Evolutionary conservation across 2,888 invertebrate species (phyloP).

Genomic region (Nysson spinosus): DNA sequence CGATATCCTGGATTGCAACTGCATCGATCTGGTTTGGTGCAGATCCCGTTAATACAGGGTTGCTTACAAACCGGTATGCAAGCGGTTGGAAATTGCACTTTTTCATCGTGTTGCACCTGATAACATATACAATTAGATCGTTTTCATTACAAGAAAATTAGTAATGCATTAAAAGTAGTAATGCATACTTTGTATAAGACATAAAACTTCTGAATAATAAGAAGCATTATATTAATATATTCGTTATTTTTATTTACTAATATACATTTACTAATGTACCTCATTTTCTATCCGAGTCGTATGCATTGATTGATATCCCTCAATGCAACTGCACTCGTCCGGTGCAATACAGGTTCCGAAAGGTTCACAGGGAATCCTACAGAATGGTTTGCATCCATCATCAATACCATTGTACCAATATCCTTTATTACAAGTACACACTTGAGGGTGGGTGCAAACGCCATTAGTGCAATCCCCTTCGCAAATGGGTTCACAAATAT

Average conservation of each 20-base stretch:
- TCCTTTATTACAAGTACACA: conserved; percentile 75
- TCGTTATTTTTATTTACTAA: too few relatives aligned
- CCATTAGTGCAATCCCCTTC: conserved; percentile 77
- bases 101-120: too few relatives aligned
- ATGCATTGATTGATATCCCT: conserved; percentile 49
- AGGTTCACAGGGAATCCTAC: conserved; percentile 69
- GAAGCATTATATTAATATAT: too few relatives aligned
- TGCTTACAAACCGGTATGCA: conserved; percentile 64
- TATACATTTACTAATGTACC: too few relatives aligned
- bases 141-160: too few relatives aligned
- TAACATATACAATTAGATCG: too few relatives aligned
- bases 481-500: conserved; percentile 70
- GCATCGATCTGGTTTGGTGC: conserved; percentile 73
- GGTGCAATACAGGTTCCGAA: conserved; percentile 60
- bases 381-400: conserved; percentile 74
- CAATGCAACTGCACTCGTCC: conserved; percentile 58
- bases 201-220: too few relatives aligned
- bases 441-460: conserved; percentile 76
- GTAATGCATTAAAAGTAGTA: too few relatives aligned
- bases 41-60: conserved; percentile 72
- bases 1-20: conserved; percentile 66
- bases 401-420: too few relatives aligned
- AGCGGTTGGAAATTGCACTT: background rate
- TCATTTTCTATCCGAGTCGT: conserved; percentile 15
- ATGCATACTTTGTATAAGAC: too few relatives aligned